Conservation (phyloP, 2,113 vertebrate genomes). For the Aplodontia rufa region DNA sequence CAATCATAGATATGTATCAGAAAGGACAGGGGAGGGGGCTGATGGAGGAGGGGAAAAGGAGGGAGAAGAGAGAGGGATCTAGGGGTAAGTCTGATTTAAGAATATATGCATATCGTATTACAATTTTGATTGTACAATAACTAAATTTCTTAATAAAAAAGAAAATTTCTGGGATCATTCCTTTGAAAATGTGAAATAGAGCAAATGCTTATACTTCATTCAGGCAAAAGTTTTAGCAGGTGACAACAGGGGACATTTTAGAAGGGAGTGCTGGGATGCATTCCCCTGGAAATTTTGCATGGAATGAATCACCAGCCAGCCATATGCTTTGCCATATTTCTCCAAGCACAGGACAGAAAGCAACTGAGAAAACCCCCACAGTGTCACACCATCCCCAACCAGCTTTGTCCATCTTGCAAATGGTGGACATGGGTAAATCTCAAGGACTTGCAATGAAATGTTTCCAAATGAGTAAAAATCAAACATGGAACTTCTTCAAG, state of each 20-base stretch:
- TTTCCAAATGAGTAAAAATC: conserved; percentile 1
- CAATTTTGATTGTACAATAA: too few species aligned
- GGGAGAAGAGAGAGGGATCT: too few species aligned
- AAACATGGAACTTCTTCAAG: not conserved
- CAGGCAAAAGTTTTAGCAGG: not conserved
- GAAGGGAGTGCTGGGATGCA: not conserved
- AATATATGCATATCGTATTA: too few species aligned
- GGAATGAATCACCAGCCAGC: not conserved
- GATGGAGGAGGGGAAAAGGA: too few species aligned
- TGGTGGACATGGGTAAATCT: not conserved
- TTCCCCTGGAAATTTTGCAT: conserved; percentile 20
- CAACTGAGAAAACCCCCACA: conserved; percentile 29
- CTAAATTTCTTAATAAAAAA: too few species aligned
- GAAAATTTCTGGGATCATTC: not conserved
- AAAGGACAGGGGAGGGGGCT: too few species aligned
- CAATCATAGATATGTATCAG: too few species aligned
- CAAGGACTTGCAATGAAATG: not conserved
- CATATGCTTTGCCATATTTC: conserved; percentile 12
- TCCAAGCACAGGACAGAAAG: not conserved
- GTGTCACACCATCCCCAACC: not conserved
- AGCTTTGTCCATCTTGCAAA: not conserved
- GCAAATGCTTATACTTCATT: conserved; percentile 15
- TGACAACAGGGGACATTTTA: not conserved
- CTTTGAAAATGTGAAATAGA: not conserved
- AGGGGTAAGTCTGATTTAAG: too few species aligned